Conservation (phyloP, 2,888 invertebrate species). For the Disparrhopalites patrizii region DNA sequence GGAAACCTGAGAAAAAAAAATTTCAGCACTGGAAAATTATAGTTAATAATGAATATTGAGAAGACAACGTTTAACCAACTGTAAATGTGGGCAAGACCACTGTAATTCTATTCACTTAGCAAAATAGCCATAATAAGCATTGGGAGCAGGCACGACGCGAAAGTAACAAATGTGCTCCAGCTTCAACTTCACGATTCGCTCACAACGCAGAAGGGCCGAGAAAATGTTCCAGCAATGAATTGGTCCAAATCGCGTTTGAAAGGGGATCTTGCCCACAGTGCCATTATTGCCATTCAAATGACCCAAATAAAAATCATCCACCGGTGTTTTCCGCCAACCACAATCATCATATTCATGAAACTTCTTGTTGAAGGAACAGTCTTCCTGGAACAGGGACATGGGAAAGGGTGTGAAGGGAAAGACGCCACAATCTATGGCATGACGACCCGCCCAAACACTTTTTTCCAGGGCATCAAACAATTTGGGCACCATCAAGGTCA, state of each 20-base stretch:
- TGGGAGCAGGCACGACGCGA: no score
- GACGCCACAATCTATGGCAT: conserved; percentile 9
- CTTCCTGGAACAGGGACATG: not conserved
- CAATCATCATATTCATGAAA: conserved; percentile 14
- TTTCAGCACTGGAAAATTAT: no score
- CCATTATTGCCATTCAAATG: not conserved
- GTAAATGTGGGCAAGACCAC: no score
- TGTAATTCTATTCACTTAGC: no score
- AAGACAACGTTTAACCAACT: no score
- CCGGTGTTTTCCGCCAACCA: conserved; percentile 14
- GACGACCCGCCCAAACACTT: not conserved
- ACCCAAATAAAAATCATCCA: not conserved
- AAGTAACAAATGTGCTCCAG: not conserved
- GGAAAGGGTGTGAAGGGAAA: conserved; percentile 13
- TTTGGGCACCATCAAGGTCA: conserved; percentile 17
- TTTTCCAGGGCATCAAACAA: not conserved
- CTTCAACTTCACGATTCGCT: not conserved
- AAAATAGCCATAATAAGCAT: no score
- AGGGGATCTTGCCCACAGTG: not conserved
- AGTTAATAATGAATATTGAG: no score
- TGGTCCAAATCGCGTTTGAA: not conserved
- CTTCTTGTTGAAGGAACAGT: not conserved
- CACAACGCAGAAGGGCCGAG: conserved; percentile 7
- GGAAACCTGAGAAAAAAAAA: no score
- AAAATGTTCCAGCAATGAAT: conserved; percentile 19